A percentile compares a stretch with the other conserved stretches of the same genome.
Conservation (phyloP, 2,888 invertebrate genomes). For the Sesia bembeciformis region DNA sequence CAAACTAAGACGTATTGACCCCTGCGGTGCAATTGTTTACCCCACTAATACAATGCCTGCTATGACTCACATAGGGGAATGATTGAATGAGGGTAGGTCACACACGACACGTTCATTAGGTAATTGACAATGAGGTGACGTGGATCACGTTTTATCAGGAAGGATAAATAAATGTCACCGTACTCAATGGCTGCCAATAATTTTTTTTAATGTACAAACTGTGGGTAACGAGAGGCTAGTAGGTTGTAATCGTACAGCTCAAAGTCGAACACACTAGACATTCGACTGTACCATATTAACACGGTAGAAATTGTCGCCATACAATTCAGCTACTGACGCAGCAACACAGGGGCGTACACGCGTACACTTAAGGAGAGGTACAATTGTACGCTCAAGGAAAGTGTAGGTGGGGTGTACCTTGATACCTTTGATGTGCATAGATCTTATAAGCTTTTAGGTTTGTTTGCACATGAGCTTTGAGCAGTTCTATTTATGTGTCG, state of each 20-base stretch:
- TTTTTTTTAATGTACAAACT: no score
- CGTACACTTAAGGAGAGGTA: not conserved
- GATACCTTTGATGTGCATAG: not conserved
- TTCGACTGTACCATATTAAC: not conserved
- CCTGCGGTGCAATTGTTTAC: not conserved
- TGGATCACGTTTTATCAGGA: no score
- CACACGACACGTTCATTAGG: not conserved
- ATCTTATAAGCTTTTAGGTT: not conserved
- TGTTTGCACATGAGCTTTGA: not conserved
- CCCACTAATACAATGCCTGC: constrained; percentile 1
- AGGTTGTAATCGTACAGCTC: no score
- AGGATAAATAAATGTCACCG: no score
- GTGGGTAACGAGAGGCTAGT: no score
- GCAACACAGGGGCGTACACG: not conserved
- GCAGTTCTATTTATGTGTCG: no score
- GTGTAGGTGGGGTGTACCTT: not conserved
- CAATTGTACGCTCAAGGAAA: not conserved
- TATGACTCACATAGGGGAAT: constrained; percentile 3
- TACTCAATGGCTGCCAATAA: no score
- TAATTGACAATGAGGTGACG: not conserved
- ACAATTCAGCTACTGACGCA: not conserved
- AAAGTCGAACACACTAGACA: no score
- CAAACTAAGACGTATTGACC: constrained; percentile 2
- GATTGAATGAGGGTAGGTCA: constrained; percentile 2
- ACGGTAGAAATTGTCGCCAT: not conserved